Percentiles rank a stretch among this genome's conserved stretches.
Evolutionary conservation across 1,140 invertebrate species (phyloP).

Genomic region (Lycorma delicatula): DNA sequence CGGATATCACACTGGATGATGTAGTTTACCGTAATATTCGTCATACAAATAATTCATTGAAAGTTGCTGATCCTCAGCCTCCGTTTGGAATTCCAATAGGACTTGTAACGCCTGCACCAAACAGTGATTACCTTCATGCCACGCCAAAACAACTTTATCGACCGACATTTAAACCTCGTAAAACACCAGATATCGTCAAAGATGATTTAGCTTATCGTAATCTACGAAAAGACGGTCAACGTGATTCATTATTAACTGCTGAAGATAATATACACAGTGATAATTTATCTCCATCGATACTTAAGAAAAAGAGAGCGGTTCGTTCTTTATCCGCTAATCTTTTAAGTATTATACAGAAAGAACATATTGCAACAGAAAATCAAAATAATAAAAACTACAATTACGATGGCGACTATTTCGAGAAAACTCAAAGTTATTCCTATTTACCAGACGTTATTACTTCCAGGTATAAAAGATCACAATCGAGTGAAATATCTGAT

Average conservation of each 20-base stretch:
- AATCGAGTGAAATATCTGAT: constrained; percentile 12
- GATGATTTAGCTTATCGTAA: constrained; percentile 81
- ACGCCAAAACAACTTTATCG: constrained; percentile 48
- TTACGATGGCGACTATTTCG: constrained; percentile 24
- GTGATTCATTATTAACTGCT: constrained; percentile 29
- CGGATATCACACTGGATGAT: constrained; percentile 74
- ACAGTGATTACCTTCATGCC: constrained; percentile 75
- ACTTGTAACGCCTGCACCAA: constrained; percentile 61
- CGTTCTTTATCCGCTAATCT: constrained; percentile 73
- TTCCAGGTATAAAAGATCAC: background rate
- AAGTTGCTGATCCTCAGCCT: constrained; percentile 68
- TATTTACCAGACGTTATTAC: constrained; percentile 29
- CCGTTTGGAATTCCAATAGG: constrained; percentile 83
- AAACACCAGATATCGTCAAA: constrained; percentile 69
- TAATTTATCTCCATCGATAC: constrained; percentile 25
- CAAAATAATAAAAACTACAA: constrained; percentile 25
- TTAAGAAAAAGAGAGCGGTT: constrained; percentile 60
- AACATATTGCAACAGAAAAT: constrained; percentile 6
- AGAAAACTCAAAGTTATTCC: constrained; percentile 35
- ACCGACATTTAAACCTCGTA: constrained; percentile 51
- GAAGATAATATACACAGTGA: constrained; percentile 18
- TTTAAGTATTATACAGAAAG: constrained; percentile 44
- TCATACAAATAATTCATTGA: constrained; percentile 60
- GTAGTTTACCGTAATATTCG: constrained; percentile 70
- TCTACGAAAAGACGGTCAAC: constrained; percentile 63